phyloP scores from a whole-genome alignment of 2,888 invertebrate genomes.

The Cryptus armator region DNA sequence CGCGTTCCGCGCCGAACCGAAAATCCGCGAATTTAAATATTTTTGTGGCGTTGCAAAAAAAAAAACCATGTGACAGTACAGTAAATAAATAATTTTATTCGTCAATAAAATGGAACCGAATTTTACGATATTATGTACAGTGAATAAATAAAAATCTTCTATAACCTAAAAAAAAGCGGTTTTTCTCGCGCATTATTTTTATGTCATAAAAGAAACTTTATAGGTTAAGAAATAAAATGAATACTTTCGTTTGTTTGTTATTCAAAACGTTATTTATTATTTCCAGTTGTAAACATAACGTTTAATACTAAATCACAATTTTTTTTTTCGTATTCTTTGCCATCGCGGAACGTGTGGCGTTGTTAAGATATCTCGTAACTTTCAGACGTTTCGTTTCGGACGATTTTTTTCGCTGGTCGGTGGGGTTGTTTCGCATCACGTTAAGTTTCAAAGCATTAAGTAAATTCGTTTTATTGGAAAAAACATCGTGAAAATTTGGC shows the following conservation, averaged over 20 bases:
- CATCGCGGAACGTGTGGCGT: conserved; percentile 1
- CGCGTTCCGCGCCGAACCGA: too few relatives aligned
- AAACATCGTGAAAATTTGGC: not conserved
- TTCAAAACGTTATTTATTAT: conserved; percentile 57
- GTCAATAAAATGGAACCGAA: too few relatives aligned
- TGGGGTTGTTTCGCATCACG: too few relatives aligned
- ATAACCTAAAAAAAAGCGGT: conserved; percentile 4
- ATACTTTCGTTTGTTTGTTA: conserved; percentile 2
- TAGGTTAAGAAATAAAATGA: not conserved
- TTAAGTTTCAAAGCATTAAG: not conserved
- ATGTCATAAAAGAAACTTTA: not conserved
- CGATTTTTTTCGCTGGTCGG: not conserved
- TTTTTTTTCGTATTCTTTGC: conserved; percentile 6
- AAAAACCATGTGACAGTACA: too few relatives aligned
- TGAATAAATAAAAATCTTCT: not conserved
- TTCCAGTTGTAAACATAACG: conserved; percentile 46
- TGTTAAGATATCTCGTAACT: conserved; percentile 5
- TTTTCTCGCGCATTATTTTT: not conserved
- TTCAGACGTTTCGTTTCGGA: conserved; percentile 13
- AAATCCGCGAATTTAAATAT: too few relatives aligned
- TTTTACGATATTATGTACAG: too few relatives aligned
- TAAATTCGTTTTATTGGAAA: conserved; percentile 10
- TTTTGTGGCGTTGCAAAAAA: too few relatives aligned
- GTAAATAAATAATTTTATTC: too few relatives aligned
- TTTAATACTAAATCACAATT: conserved; percentile 65